Evolutionary conservation across 2,888 invertebrate species (phyloP), one percentile per base, ranked within the genome.

Genomic region (Tinea pellionella): DNA sequence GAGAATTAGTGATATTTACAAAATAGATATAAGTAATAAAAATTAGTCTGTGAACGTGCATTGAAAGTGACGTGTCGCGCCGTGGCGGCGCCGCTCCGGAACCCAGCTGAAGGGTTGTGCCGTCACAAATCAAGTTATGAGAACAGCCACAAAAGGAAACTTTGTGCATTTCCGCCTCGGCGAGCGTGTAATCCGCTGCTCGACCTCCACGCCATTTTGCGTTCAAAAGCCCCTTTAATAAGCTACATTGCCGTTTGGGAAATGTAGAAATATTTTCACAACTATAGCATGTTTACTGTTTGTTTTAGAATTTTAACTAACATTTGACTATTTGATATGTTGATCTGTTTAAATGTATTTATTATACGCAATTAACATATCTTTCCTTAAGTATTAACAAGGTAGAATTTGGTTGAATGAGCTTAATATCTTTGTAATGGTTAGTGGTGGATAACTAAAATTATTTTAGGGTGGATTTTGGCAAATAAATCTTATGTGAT

Each of bases 101-200:
- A 77, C 73, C 69, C 66, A 66, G 67, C 77, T 80, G 83, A 86
- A 87, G 86, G 87, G 87, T 86, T 86, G 84, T 74, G 75, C 77
- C 74, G 81, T 83, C 84, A 85, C 87, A 87, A 87, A 87, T 87
- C 86, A 86, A 87, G 78, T 87, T 87, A 86, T 83, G 83, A 83
- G 79, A 80, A 78, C 78, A 76, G 78, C 85, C 85, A 86, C 86
- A 86, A 85, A 82, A 86, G 86, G 86, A 87, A 86, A 86, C 85
- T 87, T 85, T 79, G 81, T 80, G 85, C 84, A 85, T 85, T 85
- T 87, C 87, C 84, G 80, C 77, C 68, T 74, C 77, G 75, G 68
- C 80, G 75, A 83, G 81, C 83, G 78, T 85, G 80, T 84, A 84
- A 86, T 84, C 79, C 75, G 51, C 42, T 24, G 13, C 59, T 47